Base-by-base conservation (phyloP, 1,140 invertebrate species). In the Lutraria rhynchaena region DNA sequence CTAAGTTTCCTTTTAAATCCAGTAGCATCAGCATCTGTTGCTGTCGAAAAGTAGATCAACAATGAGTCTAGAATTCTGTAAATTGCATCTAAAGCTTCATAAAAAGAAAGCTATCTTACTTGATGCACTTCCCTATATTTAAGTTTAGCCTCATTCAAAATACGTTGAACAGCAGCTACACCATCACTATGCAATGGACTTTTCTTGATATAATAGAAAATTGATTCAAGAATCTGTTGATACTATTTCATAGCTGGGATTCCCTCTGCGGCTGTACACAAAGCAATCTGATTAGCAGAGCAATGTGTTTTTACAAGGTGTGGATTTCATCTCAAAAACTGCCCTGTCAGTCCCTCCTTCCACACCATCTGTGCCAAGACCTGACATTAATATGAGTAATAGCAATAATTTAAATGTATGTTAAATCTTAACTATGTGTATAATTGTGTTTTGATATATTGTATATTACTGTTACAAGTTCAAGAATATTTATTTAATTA, bases 51-150 rank as follows among this genome's bases (percentile, higher is more conserved):
- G 19, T 15, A 69, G 1, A 33, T 4, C 1, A 73, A 4, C 31
- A 73, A 33, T 3, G 69, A 73, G 35, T 73, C 69, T 33, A 73
- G 17, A 7, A 51, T 73, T 37, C 41, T 44, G 51, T 35, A 73
- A 1, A 73, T 27, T 3, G 49, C 51, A 55, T 73, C 69, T 13
- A 73, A 22, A 2, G 69, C 69, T 15, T 73, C 31, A 31, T 55
- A 57, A n/a, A 73, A 73, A 3, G 69, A 73, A 19, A 73, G 29
- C 69, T 51, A 55, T 5, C 69, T 44, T 37, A 65, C 61, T 35
- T 69, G 4, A 49, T 69, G 65, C 5, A 69, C 65, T 69, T 69
- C 65, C 19, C 65, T 69, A 24, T 73, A 73, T n/a, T 73, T 73
- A 4, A 73, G 41, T 1, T 22, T 7, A 2, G 69, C 49, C 3